Evolutionary conservation across 53 echinoderm and acorn worm species (phyloP).

Genomic region (Glandiceps talaboti): DNA sequence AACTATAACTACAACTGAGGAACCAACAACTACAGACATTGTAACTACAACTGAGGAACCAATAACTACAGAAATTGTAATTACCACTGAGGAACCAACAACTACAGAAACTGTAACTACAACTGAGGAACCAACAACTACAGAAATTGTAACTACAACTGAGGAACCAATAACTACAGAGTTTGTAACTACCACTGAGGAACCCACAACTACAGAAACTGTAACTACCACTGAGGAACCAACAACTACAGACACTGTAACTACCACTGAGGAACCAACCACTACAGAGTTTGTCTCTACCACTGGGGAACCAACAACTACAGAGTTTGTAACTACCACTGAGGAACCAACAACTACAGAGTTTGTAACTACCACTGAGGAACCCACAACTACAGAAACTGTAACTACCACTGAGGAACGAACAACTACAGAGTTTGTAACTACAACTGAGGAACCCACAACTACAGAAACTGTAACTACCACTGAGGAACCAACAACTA

Average conservation of each 20-base stretch:
- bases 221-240: neutral
- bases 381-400: neutral
- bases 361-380: neutral
- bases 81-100: neutral
- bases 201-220: neutral
- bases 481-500: neutral
- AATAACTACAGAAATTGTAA: neutral
- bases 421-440: no score
- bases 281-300: neutral
- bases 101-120: no score
- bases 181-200: neutral
- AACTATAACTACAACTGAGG: neutral
- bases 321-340: no score
- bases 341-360: neutral
- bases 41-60: neutral
- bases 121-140: no score
- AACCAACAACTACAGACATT: neutral
- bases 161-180: neutral
- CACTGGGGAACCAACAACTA: neutral
- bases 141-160: neutral
- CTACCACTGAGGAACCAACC: neutral
- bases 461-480: neutral
- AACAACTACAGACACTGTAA: neutral
- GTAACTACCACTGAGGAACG: neutral
- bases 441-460: neutral